A percentile compares a stretch with the other conserved stretches of the same genome.
phyloP scores from a whole-genome alignment of 2,797 vertebrate species.

The Paramormyrops hopkinsi region DNA sequence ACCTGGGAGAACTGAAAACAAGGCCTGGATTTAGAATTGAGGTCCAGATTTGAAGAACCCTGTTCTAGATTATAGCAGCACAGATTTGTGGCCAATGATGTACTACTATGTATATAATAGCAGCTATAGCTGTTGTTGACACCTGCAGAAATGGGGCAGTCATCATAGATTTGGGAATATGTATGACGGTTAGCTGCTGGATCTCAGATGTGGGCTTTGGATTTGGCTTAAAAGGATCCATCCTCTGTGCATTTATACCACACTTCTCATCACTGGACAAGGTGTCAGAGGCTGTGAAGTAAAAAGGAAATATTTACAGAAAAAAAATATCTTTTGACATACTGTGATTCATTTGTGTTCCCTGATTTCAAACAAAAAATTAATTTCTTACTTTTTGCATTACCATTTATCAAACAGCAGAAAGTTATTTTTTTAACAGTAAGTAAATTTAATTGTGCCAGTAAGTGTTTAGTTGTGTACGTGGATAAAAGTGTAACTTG shows the following conservation, averaged over 20 bases:
- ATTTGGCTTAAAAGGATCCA: conserved; percentile 27
- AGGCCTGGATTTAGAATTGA: no score
- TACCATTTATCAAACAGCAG: neutral
- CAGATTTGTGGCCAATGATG: neutral
- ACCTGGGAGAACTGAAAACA: no score
- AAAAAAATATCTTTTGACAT: neutral
- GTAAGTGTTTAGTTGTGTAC: neutral
- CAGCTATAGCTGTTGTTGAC: neutral
- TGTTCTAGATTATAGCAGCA: neutral
- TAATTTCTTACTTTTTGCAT: neutral
- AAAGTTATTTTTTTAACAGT: neutral
- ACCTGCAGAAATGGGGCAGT: conserved; percentile 61
- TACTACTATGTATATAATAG: neutral
- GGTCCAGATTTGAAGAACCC: no score
- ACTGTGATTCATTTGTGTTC: neutral
- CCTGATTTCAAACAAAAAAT: neutral
- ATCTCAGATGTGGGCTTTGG: conserved; percentile 23
- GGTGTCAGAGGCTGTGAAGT: neutral
- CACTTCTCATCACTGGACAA: conserved; percentile 3
- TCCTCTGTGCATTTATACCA: conserved; percentile 20
- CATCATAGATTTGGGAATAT: conserved; percentile 54
- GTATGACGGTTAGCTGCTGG: conserved; percentile 50
- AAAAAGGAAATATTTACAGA: neutral
- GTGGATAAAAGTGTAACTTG: neutral
- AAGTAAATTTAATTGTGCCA: neutral